Conservation (phyloP, 2,113 vertebrate genomes). For the Prolemur simus region DNA sequence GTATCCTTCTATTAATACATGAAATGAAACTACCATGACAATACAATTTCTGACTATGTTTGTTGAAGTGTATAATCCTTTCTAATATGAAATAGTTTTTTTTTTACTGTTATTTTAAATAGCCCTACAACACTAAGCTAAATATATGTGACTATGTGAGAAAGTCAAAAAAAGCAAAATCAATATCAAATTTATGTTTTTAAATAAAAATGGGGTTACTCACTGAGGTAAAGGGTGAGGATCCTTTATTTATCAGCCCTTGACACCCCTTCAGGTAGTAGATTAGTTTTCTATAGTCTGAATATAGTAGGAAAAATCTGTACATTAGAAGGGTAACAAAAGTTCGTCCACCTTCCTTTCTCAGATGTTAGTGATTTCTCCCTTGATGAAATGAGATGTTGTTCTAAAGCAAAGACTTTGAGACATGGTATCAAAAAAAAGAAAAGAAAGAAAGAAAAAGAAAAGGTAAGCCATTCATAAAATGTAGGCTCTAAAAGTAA, state of each 20-base stretch:
- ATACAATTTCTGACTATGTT: neutral
- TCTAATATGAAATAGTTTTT: neutral
- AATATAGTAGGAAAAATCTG: neutral
- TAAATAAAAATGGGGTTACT: conserved; percentile 41
- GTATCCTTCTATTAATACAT: neutral
- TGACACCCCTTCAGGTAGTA: neutral
- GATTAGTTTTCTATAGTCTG: neutral
- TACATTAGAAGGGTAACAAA: neutral
- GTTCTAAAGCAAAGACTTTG: neutral
- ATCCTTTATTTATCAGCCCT: conserved; percentile 34
- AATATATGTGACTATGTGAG: neutral
- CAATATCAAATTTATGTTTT: neutral
- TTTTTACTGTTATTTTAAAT: neutral
- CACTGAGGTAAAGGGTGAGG: conserved; percentile 39
- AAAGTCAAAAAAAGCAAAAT: conserved; percentile 10
- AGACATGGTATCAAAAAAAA: neutral
- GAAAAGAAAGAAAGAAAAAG: neutral
- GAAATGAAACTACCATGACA: neutral
- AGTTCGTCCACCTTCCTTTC: neutral
- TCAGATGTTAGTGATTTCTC: neutral
- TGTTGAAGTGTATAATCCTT: neutral
- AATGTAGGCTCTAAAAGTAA: neutral
- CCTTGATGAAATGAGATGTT: conserved; percentile 7
- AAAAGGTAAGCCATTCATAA: neutral
- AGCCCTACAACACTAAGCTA: neutral